Evolutionary conservation across 2,113 vertebrate genomes (phyloP).

Genomic region (Centropristis striata): DNA sequence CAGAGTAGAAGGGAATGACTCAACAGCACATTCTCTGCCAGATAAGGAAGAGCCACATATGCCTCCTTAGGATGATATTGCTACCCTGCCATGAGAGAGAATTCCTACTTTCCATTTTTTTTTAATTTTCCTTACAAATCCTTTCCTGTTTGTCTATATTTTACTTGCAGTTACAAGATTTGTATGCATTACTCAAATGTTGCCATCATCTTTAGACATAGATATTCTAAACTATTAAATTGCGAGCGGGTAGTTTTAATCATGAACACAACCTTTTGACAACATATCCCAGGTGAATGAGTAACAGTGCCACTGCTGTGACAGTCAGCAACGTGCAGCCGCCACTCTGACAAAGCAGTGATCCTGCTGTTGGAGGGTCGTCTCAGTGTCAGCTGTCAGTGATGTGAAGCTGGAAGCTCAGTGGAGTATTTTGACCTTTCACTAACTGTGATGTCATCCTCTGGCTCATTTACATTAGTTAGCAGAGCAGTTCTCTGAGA

Average conservation of each 20-base stretch:
- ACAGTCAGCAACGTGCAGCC: constrained; percentile 20
- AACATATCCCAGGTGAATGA: constrained; percentile 17
- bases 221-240: constrained; percentile 1
- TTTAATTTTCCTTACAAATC: background rate
- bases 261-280: constrained; percentile 26
- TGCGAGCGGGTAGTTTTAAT: background rate
- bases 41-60: constrained; percentile 52
- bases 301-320: constrained; percentile 20
- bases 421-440: constrained; percentile 74
- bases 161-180: background rate
- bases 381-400: constrained; percentile 67
- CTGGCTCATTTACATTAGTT: constrained; percentile 53
- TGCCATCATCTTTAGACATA: background rate
- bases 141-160: background rate
- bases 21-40: constrained; percentile 55
- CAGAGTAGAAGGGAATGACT: constrained; percentile 65
- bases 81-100: constrained; percentile 15
- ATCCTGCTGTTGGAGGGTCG: constrained; percentile 49
- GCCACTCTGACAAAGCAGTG: constrained; percentile 39
- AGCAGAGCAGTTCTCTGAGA: constrained; percentile 44
- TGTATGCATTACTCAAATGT: background rate
- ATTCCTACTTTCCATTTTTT: constrained; percentile 17
- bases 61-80: constrained; percentile 25
- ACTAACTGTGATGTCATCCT: constrained; percentile 62
- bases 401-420: constrained; percentile 53